Evolutionary conservation across 2,888 invertebrate genomes (phyloP).

Genomic region (Apamea epomidion): DNA sequence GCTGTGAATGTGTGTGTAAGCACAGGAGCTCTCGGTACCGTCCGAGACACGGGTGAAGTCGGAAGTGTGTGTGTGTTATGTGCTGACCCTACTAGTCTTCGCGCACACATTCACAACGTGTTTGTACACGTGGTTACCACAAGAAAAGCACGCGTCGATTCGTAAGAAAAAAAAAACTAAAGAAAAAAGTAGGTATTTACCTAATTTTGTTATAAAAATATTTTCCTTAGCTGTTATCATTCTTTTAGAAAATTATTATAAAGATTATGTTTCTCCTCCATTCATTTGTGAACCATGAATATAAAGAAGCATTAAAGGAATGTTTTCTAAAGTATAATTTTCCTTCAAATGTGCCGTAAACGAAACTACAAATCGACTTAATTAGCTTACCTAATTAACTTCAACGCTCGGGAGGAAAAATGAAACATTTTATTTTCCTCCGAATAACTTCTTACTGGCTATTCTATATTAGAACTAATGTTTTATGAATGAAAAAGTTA

Average conservation of each 20-base stretch:
- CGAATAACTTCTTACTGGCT: constrained; percentile 25
- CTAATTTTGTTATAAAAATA: neutral
- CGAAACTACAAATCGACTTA: constrained; percentile 47
- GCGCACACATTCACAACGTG: neutral
- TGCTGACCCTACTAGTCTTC: neutral
- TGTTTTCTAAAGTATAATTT: constrained; percentile 31
- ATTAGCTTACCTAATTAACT: constrained; percentile 45
- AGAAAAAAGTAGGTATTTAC: neutral
- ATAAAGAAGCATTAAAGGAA: constrained; percentile 18
- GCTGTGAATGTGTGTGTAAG: neutral
- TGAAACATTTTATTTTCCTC: constrained; percentile 30
- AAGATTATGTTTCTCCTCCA: neutral
- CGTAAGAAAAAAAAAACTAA: neutral
- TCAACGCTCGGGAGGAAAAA: constrained; percentile 32
- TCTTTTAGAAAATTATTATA: neutral
- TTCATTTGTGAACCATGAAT: constrained; percentile 18
- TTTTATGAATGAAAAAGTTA: constrained; percentile 28
- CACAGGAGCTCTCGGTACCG: neutral
- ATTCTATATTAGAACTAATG: constrained; percentile 40
- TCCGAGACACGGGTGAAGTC: neutral
- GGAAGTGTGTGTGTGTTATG: neutral
- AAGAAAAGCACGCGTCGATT: neutral
- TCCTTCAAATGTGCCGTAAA: constrained; percentile 42
- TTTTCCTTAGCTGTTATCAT: neutral
- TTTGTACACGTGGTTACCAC: neutral